Base-by-base conservation (phyloP, 2,113 vertebrate genomes). In the Prionailurus bengalensis region DNA sequence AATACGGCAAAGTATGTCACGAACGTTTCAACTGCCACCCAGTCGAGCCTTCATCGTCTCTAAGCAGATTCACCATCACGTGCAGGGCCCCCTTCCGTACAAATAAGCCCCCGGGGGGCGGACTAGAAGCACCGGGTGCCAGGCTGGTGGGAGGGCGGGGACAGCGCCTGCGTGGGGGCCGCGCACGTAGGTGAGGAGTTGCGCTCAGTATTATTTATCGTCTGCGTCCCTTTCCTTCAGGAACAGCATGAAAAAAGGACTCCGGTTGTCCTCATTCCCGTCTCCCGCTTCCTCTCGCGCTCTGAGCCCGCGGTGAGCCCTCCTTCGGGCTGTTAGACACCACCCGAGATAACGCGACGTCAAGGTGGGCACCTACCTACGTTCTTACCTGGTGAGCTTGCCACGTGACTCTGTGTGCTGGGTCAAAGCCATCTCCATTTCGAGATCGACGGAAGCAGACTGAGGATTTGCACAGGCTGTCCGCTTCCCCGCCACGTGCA, bases 131-230 rank as follows among this genome's bases (percentile, higher is more conserved):
- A 5, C 7, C 1, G 25, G 15, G 4, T 4, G 0, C 13, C 7
- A 0, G 51, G 53, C 13, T 0, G 31, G 80, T 3, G 1, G 2
- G 42, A 0, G 15, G 45, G 1, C 0, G 1, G 68, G 27, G 31
- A 3, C 33, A 2, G 31, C 0, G 0, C 15, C 2, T 9, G 80
- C 8, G 48, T 15, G 33, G 4, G 61, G 39, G 51, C 61, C 10
- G 4, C 39, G 7, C 1, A 0, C 15, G 0, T 0, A 0, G 0
- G 3, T 17, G 33, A 68, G 53, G 1, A 6, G 0, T 68, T 29
- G 88, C 7, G 4, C 31, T 2, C 15, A 31, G 55, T 66, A 13
- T 25, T 9, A 27, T 27, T 4, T 17, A 21, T 5, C 5, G 31
- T n/a, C 88, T 36, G 5, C 7, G 1, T 8, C 39, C 53, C 79